Percentiles rank a stretch among this genome's conserved stretches.
Evolutionary conservation across 2,113 vertebrate species (phyloP).

Genomic region (Phaethon lepturus): DNA sequence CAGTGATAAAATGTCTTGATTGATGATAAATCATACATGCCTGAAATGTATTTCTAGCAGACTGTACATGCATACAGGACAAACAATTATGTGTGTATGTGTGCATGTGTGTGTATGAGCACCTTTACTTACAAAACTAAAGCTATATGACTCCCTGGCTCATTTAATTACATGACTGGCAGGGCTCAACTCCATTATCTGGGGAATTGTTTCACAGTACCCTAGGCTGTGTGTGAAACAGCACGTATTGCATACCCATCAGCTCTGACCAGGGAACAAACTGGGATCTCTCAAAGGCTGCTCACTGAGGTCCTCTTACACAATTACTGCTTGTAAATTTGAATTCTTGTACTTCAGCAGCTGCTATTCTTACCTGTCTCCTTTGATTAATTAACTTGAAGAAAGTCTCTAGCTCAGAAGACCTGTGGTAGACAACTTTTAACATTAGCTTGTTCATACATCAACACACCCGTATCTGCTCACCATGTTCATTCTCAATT

Average conservation of each 20-base stretch:
- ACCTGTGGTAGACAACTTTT: neutral
- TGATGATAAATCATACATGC: neutral
- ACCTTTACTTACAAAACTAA: neutral
- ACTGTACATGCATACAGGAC: neutral
- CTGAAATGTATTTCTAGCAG: neutral
- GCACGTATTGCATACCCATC: neutral
- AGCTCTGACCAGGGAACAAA: neutral
- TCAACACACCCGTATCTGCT: accelerated
- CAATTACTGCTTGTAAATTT: neutral
- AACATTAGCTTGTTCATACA: neutral
- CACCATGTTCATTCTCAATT: neutral
- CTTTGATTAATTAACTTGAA: neutral
- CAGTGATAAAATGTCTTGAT: neutral
- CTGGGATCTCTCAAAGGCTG: neutral
- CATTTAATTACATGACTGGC: neutral
- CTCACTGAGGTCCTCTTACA: neutral
- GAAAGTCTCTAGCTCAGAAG: neutral
- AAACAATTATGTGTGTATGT: neutral
- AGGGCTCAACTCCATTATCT: neutral
- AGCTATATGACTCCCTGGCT: neutral
- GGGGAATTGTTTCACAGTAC: neutral
- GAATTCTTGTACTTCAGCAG: neutral
- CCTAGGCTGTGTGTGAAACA: neutral
- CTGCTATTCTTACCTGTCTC: neutral
- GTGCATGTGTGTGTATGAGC: neutral